Percentiles rank a stretch among this genome's conserved stretches.
These are phyloP conservation scores for Romanogobio albipinnatus DNA, from an alignment of 2,113 vertebrate genomes.

Conservation along the genomic window DNA sequence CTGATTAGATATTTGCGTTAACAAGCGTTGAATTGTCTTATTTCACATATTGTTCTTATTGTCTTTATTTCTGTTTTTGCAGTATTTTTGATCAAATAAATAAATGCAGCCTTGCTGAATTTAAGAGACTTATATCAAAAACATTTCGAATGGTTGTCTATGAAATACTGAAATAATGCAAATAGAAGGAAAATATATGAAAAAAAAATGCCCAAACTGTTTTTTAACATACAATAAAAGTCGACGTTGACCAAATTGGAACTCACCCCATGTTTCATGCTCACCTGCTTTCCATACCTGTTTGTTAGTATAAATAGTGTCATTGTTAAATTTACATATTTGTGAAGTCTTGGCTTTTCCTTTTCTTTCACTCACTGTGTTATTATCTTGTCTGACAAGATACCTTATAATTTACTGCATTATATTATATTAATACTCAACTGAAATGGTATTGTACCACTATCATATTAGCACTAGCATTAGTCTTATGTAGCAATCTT, in stretches of 20 bases:
- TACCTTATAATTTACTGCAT: background rate
- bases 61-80: too few species aligned
- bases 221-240: too few species aligned
- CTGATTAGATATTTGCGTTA: too few species aligned
- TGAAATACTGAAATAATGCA: too few species aligned
- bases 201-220: too few species aligned
- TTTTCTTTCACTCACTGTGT: background rate
- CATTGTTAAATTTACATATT: background rate
- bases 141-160: too few species aligned
- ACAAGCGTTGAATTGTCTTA: too few species aligned
- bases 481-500: background rate
- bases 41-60: too few species aligned
- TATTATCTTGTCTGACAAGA: background rate
- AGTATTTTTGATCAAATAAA: too few species aligned
- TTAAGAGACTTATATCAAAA: too few species aligned
- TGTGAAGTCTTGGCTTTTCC: background rate
- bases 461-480: background rate
- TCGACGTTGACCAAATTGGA: background rate
- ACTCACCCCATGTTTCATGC: background rate
- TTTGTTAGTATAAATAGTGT: background rate
- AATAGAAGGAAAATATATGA: too few species aligned
- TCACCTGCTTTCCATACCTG: slow-evolving; percentile 8
- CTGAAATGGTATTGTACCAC: background rate
- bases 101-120: too few species aligned
- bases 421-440: background rate